These are phyloP conservation scores for Nesospiza acunhae DNA, from an alignment of 2,113 vertebrate genomes.

Conservation along the genomic window DNA sequence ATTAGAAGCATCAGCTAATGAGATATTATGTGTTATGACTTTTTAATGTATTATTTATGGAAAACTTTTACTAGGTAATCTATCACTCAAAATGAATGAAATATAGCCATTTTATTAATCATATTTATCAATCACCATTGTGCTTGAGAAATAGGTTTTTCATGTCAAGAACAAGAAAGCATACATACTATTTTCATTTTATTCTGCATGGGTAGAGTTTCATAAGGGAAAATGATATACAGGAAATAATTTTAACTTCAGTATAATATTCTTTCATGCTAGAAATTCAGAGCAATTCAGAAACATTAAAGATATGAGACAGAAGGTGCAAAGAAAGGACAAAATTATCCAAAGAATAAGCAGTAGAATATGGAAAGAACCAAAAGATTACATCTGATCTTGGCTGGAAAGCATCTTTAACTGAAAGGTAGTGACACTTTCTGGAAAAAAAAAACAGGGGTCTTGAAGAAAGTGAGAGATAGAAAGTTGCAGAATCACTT, in stretches of 20 bases:
- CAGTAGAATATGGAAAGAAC: background rate
- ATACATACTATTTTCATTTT: conserved; percentile 10
- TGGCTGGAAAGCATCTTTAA: background rate
- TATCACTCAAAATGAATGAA: conserved; percentile 46
- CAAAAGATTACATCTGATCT: background rate
- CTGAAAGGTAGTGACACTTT: background rate
- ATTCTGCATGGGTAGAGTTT: conserved; percentile 1
- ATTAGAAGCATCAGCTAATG: conserved; percentile 39
- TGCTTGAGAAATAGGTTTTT: background rate
- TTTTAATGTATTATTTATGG: conserved; percentile 50
- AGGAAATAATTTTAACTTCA: conserved; percentile 10
- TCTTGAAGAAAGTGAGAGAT: background rate
- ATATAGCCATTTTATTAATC: conserved; percentile 37
- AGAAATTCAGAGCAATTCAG: conserved; percentile 1
- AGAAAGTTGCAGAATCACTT: background rate
- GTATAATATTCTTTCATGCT: background rate
- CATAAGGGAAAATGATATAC: background rate
- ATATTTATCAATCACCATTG: background rate
- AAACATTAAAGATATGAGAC: background rate
- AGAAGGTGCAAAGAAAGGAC: background rate
- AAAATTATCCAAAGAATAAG: background rate
- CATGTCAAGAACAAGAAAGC: background rate
- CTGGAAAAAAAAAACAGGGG: background rate
- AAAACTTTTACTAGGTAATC: conserved; percentile 25
- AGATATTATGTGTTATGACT: conserved; percentile 30